phyloP scores from a whole-genome alignment of 2,888 invertebrate genomes.

The Aquatica leii region DNA sequence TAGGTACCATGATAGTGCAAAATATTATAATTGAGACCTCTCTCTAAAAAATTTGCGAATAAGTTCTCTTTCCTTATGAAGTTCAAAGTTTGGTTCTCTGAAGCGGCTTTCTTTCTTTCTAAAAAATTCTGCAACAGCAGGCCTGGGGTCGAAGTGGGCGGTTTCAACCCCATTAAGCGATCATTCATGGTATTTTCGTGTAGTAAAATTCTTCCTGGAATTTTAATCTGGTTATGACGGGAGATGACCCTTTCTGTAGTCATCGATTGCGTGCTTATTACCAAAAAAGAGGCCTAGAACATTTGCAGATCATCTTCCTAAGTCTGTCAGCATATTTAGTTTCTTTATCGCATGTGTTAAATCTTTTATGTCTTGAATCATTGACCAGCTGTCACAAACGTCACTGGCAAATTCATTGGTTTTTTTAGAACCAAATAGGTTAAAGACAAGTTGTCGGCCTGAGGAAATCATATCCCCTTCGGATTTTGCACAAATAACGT shows the following conservation, averaged over 20 bases:
- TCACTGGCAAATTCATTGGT: too few species aligned
- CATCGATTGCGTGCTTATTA: neutral
- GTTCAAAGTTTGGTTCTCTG: neutral
- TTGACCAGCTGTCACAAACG: neutral
- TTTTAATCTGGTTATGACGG: neutral
- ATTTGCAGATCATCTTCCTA: neutral
- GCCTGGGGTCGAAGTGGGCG: neutral
- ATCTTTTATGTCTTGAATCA: neutral
- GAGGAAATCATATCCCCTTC: neutral
- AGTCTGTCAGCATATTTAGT: neutral
- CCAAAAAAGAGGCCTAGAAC: neutral
- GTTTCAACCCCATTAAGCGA: too few species aligned
- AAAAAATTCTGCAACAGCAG: conserved; percentile 1
- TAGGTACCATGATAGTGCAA: too few species aligned
- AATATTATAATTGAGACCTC: neutral
- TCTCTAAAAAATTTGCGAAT: neutral
- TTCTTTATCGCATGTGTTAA: neutral
- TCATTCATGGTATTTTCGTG: too few species aligned
- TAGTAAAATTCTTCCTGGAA: neutral
- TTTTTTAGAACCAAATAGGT: neutral
- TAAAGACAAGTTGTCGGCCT: neutral
- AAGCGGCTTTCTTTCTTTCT: neutral
- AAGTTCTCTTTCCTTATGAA: neutral
- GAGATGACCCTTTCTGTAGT: neutral
- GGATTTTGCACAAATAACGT: neutral